Evolutionary conservation across 2,888 invertebrate species (phyloP).

Genomic region (Andrena trimmerana): DNA sequence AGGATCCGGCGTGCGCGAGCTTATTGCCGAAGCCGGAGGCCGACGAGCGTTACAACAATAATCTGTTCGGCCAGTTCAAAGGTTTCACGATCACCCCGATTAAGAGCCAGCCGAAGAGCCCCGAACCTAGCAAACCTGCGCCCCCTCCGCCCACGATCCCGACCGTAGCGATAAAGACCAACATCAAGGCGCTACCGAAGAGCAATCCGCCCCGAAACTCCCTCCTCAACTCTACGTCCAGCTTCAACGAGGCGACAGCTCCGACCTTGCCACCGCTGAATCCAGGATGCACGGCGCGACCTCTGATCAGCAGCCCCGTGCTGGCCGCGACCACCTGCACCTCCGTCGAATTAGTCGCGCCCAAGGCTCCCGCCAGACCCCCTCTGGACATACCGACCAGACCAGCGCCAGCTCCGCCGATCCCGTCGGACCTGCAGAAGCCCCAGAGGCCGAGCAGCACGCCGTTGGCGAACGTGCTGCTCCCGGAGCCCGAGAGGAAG

Average conservation of each 20-base stretch:
- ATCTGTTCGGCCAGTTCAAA: constrained; percentile 94
- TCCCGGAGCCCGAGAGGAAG: constrained; percentile 83
- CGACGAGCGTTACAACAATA: constrained; percentile 86
- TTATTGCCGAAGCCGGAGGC: constrained; percentile 80
- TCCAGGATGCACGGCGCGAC: constrained; percentile 88
- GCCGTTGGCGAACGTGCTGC: constrained; percentile 71
- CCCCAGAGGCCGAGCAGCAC: constrained; percentile 78
- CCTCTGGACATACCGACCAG: constrained; percentile 88
- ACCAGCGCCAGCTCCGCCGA: constrained; percentile 87
- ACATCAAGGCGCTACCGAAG: constrained; percentile 75
- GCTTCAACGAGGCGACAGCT: constrained; percentile 76
- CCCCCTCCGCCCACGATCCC: constrained; percentile 89
- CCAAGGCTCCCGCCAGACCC: constrained; percentile 86
- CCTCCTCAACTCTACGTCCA: constrained; percentile 44
- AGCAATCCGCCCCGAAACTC: constrained; percentile 71
- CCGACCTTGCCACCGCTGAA: constrained; percentile 89
- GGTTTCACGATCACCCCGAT: constrained; percentile 92
- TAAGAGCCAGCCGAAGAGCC: constrained; percentile 84
- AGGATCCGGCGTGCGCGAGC: constrained; percentile 83
- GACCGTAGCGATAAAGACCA: constrained; percentile 81
- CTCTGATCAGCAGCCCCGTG: constrained; percentile 93
- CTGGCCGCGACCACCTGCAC: constrained; percentile 93
- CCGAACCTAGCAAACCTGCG: constrained; percentile 87
- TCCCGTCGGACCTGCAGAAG: constrained; percentile 76
- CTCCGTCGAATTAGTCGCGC: constrained; percentile 90